These are phyloP conservation scores for Trematomus loennbergii DNA, from an alignment of 2,113 vertebrate species.

Conservation along the genomic window DNA sequence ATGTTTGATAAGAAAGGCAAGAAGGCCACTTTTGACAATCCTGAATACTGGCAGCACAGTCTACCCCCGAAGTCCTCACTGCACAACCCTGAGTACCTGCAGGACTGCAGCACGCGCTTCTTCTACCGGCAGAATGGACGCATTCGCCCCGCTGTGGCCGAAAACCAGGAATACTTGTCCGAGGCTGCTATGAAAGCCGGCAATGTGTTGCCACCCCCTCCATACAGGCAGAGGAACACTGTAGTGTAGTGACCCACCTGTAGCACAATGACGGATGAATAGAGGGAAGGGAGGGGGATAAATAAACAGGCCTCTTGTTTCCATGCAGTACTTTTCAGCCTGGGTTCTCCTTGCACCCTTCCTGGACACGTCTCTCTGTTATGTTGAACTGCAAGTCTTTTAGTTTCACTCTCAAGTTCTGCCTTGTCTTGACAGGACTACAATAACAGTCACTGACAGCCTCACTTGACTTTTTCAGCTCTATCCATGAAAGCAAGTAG, in stretches of 20 bases:
- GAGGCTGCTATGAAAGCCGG: slow-evolving; percentile 98
- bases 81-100: slow-evolving; percentile 97
- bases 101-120: slow-evolving; percentile 98
- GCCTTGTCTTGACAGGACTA: slow-evolving; percentile 63
- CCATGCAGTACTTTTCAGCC: slow-evolving; percentile 59
- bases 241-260: slow-evolving; percentile 89
- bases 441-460: slow-evolving; percentile 44
- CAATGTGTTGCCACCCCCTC: slow-evolving; percentile 94
- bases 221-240: slow-evolving; percentile 98
- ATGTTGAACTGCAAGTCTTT: slow-evolving; percentile 56
- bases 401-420: slow-evolving; percentile 50
- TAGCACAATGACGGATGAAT: slow-evolving; percentile 71
- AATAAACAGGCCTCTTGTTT: slow-evolving; percentile 58
- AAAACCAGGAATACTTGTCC: slow-evolving; percentile 98
- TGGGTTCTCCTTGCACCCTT: slow-evolving; percentile 62
- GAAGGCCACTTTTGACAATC: slow-evolving; percentile 97
- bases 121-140: slow-evolving; percentile 99
- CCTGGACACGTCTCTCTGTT: slow-evolving; percentile 58
- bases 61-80: slow-evolving; percentile 93
- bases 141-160: slow-evolving; percentile 95
- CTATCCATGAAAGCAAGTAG: slow-evolving; percentile 21
- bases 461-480: slow-evolving; percentile 42
- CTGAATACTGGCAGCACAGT: slow-evolving; percentile 99
- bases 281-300: slow-evolving; percentile 80
- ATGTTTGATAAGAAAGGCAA: slow-evolving; percentile 91